Conservation (phyloP, 1,140 invertebrate species). For the Drosophila nannoptera region DNA sequence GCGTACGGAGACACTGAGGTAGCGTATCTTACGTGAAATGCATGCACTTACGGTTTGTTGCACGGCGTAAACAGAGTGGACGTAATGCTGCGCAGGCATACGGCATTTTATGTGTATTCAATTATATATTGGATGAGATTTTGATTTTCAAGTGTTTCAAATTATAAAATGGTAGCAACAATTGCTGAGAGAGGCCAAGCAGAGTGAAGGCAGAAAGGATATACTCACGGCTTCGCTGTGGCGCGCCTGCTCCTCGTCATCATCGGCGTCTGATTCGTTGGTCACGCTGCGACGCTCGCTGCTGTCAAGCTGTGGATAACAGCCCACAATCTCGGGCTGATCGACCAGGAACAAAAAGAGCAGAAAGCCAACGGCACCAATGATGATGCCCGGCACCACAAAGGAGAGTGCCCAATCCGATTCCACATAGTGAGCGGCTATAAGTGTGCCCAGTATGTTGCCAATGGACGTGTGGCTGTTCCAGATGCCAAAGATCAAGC, state of each 20-base stretch:
- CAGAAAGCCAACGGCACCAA: conserved; percentile 87
- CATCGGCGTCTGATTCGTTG: conserved; percentile 65
- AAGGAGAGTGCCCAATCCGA: conserved; percentile 95
- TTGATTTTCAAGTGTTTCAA: conserved; percentile 4
- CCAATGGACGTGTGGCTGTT: conserved; percentile 98
- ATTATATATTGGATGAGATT: conserved; percentile 21
- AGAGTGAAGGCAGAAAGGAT: not conserved
- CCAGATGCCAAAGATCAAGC: conserved; percentile 97
- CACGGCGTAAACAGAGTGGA: conserved; percentile 32
- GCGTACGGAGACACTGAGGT: not conserved
- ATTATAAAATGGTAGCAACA: conserved; percentile 10
- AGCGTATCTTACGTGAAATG: not conserved
- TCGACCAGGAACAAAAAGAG: conserved; percentile 93
- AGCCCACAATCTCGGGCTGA: conserved; percentile 87
- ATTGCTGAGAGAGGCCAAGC: not conserved
- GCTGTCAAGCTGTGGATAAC: conserved; percentile 74
- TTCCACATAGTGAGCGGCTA: conserved; percentile 92
- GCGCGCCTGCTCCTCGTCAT: conserved; percentile 47
- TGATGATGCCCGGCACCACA: conserved; percentile 93
- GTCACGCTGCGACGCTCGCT: conserved; percentile 42
- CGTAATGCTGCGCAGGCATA: conserved; percentile 39
- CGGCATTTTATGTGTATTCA: conserved; percentile 12
- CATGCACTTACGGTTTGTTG: conserved; percentile 58
- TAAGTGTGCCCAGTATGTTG: conserved; percentile 93
- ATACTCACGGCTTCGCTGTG: conserved; percentile 65